Percentiles rank a stretch among this genome's conserved stretches.
phyloP scores from a whole-genome alignment of 1,140 invertebrate species.

The Oryctes rhinoceros region DNA sequence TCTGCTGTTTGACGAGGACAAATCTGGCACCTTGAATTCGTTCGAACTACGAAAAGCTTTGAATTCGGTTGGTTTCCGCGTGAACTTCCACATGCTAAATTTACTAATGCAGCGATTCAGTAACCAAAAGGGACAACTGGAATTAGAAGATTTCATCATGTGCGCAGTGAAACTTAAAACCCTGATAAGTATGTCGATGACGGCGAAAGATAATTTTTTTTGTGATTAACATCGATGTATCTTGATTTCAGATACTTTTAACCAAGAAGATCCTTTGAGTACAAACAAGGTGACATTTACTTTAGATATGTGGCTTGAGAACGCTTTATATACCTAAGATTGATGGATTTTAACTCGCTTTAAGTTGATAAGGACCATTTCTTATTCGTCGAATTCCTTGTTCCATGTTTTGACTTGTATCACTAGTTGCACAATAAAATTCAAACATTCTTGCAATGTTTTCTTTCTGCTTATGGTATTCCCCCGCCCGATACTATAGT shows the following conservation, averaged over 20 bases:
- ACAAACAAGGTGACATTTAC: not conserved
- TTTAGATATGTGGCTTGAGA: not conserved
- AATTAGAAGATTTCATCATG: constrained; percentile 95
- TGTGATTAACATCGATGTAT: not conserved
- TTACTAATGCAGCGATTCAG: constrained; percentile 90
- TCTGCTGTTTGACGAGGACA: constrained; percentile 84
- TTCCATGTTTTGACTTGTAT: not conserved
- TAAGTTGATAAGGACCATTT: too few relatives aligned
- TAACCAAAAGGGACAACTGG: constrained; percentile 81
- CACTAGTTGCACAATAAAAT: too few relatives aligned
- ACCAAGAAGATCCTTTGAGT: not conserved
- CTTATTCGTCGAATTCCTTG: not conserved
- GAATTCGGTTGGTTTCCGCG: constrained; percentile 86
- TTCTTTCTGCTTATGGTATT: not conserved
- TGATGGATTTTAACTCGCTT: too few relatives aligned
- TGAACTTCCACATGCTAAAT: constrained; percentile 91
- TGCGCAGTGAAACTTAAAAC: constrained; percentile 92
- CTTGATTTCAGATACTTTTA: not conserved
- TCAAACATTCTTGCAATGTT: too few relatives aligned
- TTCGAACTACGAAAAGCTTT: constrained; percentile 89
- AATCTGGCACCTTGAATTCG: constrained; percentile 80
- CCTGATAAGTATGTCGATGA: constrained; percentile 80
- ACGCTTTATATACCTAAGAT: too few relatives aligned
- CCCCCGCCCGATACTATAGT: too few relatives aligned
- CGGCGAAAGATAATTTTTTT: not conserved